Conservation (phyloP, 92 coral and sea anemone species). For the Zoanthus sociatus region DNA sequence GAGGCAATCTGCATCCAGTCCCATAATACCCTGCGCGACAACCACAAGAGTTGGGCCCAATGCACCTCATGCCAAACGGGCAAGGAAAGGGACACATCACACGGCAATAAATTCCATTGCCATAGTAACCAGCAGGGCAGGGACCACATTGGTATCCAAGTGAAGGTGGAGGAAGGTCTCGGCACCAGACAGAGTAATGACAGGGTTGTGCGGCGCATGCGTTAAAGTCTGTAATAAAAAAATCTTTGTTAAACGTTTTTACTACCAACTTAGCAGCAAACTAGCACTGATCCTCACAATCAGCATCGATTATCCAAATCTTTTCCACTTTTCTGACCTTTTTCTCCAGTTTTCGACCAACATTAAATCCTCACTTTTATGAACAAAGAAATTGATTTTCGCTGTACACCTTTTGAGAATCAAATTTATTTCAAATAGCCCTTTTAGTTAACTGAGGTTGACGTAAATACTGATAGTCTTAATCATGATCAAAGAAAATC, state of each 20-base stretch:
- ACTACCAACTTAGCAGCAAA: background rate
- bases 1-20: slow-evolving; percentile 25
- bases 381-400: no score
- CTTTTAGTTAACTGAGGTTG: no score
- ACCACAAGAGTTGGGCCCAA: slow-evolving; percentile 70
- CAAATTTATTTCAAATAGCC: no score
- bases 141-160: slow-evolving; percentile 54
- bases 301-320: no score
- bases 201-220: slow-evolving; percentile 72
- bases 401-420: no score
- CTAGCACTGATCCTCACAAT: no score
- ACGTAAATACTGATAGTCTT: no score
- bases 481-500: no score
- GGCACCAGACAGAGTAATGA: slow-evolving; percentile 66
- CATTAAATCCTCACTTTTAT: no score
- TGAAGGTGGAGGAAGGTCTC: slow-evolving; percentile 46
- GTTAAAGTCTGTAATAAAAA: slow-evolving; percentile 51
- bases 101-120: slow-evolving; percentile 26
- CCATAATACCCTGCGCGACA: slow-evolving; percentile 42
- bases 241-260: background rate
- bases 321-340: no score
- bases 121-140: slow-evolving; percentile 28
- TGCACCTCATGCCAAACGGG: slow-evolving; percentile 83
- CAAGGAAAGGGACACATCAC: slow-evolving; percentile 62
- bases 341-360: no score